Base-by-base conservation (phyloP, 1,140 invertebrate genomes). In the Tetramorium alpestre region DNA sequence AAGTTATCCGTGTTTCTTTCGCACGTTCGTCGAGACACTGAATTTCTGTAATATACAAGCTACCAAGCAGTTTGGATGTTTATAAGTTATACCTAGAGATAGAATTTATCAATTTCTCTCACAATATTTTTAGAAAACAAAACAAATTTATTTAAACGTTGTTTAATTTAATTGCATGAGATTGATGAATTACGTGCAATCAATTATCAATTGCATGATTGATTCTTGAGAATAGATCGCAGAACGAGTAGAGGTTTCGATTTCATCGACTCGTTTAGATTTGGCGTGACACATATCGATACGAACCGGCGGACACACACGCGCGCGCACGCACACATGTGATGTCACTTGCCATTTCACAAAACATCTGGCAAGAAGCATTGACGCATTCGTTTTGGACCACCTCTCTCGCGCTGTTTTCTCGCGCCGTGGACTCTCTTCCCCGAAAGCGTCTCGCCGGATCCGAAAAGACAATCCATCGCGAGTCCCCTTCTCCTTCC, bases 381-480 rank as follows among this genome's bases (percentile, higher is more conserved):
- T 82, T 18, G 65, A 58, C 10, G 80, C 22, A 25, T 73, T 82
- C 13, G 22, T 75, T 84, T 84, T 84, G 41, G n/a, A 18, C 11
- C 44, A n/a, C 18, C 38, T 60, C 80, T 58, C 33, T 78, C 82
- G 60, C 73, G 11, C 38, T 69, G 65, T 25, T 47, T 75, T 84
- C 80, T 84, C 80, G 80, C 80, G 51, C 25, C 38, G 51, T 73
- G 81, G 69, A 62, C 76, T 16, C 33, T 85, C 33, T 76, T 54
- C 56, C 16, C 22, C 18, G 47, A 33, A 88, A 86, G 47, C 77
- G 85, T 80, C 76, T 72, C 11, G 72, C 33, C 49, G 65, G 13
- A 88, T 86, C 60, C 87, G 49, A 88, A 82, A 89, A 86, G 87
- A 87, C 65, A 44, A 56, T 85, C 33, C 72, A 65, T 49, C 82